phyloP scores from a whole-genome alignment of 2,113 vertebrate species.

The Pyxicephalus adspersus region DNA sequence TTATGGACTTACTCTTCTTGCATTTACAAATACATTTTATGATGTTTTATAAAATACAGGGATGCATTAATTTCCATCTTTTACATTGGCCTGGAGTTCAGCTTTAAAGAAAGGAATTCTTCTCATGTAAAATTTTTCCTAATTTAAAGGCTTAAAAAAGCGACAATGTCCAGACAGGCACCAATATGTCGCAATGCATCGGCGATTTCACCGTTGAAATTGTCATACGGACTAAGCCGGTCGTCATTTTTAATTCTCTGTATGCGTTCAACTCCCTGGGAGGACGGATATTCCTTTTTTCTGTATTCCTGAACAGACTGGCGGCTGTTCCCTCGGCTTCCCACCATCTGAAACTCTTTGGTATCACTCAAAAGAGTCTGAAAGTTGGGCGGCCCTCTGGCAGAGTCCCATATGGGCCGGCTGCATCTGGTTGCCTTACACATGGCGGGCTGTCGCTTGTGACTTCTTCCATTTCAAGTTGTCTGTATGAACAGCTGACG shows the following conservation, averaged over 20 bases:
- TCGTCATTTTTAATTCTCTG: conserved; percentile 60
- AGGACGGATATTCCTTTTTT: conserved; percentile 33
- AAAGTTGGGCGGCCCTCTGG: background rate
- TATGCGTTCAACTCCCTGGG: conserved; percentile 27
- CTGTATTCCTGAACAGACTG: conserved; percentile 10
- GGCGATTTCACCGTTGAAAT: conserved; percentile 30
- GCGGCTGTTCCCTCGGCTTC: background rate
- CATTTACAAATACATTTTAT: no score
- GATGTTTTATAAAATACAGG: no score
- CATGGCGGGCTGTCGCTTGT: background rate
- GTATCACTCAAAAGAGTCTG: conserved; percentile 14
- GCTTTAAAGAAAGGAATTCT: no score
- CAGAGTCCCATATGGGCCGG: conserved; percentile 22
- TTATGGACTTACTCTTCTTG: no score
- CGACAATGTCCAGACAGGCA: conserved; percentile 49
- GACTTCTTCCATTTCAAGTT: conserved; percentile 27
- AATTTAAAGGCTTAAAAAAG: no score
- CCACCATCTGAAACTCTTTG: conserved; percentile 18
- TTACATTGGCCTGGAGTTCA: no score
- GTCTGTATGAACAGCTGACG: conserved; percentile 2
- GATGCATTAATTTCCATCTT: no score
- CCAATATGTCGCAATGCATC: conserved; percentile 18
- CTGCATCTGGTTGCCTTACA: background rate
- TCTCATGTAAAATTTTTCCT: no score
- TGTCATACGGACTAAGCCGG: conserved; percentile 46